Base-by-base conservation (phyloP, 2,797 vertebrate species). In the Poecilia picta region DNA sequence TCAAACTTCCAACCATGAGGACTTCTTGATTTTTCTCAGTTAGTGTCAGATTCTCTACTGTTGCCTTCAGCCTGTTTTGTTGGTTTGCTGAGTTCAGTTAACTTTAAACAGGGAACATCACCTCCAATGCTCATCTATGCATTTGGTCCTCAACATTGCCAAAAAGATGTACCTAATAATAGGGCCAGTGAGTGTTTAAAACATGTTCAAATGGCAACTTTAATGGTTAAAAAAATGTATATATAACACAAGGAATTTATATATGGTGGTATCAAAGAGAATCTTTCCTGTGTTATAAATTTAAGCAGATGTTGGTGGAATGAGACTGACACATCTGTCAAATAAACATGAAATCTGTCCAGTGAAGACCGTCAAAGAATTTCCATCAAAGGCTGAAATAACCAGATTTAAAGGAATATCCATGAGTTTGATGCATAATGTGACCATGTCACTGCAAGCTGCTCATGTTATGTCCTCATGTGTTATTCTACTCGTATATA, bases 401-500 rank as follows among this genome's bases (percentile, higher is more conserved):
- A 25, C 20, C 43, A 77, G n/a, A 79, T 76, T 79, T 76, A 79
- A 81, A 4, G 62, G 77, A 79, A 82, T 79, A 79, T 64, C 28
- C 12, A 53, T 59, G 41, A 55, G 66, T 25, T 45, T 45, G 20
- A 20, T 71, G 51, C 45, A 71, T 62, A 31, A 71, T 11, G 66
- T 25, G 51, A 62, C 46, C 41, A 49, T 53, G 39, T 59, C 41
- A 57, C 33, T 39, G 46, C 11, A 62, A 12, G 20, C n/a, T 51
- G 31, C 39, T 33, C 57, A 68, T 68, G 31, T 36, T 64, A 64
- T 64, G 45, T 10, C 45, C 18, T 36, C 41, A 31, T 59, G 8
- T 31, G 1, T 23, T 5, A 20, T 18, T 43, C 15, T 43, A 45
- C 28, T 75, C 10, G 23, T 31, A 16, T 59, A 12, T 18, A 2